Evolutionary conservation across 2,113 vertebrate species (phyloP).

Genomic region (Pan troglodytes): DNA sequence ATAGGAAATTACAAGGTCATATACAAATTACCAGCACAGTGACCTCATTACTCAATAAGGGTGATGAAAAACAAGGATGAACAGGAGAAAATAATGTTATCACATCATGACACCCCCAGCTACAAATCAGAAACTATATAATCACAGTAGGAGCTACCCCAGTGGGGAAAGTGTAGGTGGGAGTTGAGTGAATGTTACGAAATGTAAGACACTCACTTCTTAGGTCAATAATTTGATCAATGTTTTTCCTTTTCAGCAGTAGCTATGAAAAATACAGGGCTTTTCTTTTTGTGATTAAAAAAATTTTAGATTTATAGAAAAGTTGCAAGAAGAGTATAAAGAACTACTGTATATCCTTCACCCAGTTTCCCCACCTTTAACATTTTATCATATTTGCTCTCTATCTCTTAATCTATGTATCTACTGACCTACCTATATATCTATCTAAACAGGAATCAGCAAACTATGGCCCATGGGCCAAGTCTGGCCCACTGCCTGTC

Average conservation of each 20-base stretch:
- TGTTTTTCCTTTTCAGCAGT: not conserved
- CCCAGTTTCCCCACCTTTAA: not conserved
- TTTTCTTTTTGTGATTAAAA: not conserved
- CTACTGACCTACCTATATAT: not conserved
- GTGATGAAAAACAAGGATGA: not conserved
- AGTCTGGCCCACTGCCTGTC: not conserved
- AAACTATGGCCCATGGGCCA: not conserved
- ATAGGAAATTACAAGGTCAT: constrained; percentile 54
- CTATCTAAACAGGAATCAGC: not conserved
- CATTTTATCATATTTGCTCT: not conserved
- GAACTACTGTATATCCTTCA: not conserved
- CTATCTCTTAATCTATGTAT: not conserved
- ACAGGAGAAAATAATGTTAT: constrained; percentile 10
- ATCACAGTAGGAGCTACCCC: not conserved
- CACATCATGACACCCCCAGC: not conserved
- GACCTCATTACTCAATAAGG: constrained; percentile 33
- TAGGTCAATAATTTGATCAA: not conserved
- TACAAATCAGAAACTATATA: not conserved
- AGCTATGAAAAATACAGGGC: not conserved
- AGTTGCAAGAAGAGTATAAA: not conserved
- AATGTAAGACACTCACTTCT: not conserved
- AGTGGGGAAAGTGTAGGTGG: too few species aligned
- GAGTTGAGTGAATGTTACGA: not conserved
- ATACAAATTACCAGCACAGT: constrained; percentile 22
- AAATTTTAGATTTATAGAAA: constrained; percentile 8